Conservation (phyloP, 2,113 vertebrate genomes). For the Macrotis lagotis region DNA sequence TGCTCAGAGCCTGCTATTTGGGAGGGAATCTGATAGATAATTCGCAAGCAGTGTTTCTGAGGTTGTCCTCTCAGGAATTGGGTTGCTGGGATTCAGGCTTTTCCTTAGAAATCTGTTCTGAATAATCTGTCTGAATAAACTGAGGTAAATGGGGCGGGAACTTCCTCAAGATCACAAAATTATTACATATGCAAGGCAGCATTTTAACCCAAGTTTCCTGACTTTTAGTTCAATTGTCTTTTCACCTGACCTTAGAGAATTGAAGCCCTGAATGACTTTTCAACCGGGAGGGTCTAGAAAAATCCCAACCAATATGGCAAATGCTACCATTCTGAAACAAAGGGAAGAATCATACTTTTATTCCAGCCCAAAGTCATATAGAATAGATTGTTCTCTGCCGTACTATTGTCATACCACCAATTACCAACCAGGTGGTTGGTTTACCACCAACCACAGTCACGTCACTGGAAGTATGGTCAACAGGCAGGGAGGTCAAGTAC, state of each 20-base stretch:
- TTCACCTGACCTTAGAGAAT: slow-evolving; percentile 47
- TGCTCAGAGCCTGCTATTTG: slow-evolving; percentile 56
- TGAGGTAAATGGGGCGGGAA: background rate
- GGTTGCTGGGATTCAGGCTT: background rate
- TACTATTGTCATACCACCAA: background rate
- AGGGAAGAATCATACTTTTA: slow-evolving; percentile 27
- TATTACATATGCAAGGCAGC: background rate
- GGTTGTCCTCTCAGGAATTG: background rate
- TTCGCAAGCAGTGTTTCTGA: slow-evolving; percentile 38
- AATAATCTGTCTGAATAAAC: background rate
- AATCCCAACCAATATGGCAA: slow-evolving; percentile 60
- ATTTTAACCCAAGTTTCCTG: background rate
- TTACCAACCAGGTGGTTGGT: background rate
- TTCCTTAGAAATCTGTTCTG: background rate
- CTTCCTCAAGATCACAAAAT: background rate
- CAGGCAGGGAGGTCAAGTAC: background rate
- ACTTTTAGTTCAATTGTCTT: background rate
- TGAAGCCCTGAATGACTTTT: slow-evolving; percentile 56
- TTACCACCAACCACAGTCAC: background rate
- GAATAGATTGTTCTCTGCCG: slow-evolving; percentile 26
- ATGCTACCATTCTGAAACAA: slow-evolving; percentile 54
- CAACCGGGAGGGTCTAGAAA: slow-evolving; percentile 50
- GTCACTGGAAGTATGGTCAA: background rate
- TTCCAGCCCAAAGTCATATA: slow-evolving; percentile 38
- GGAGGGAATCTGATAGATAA: slow-evolving; percentile 16